phyloP scores from a whole-genome alignment of 1,140 invertebrate species.

The Monomorium pharaonis region DNA sequence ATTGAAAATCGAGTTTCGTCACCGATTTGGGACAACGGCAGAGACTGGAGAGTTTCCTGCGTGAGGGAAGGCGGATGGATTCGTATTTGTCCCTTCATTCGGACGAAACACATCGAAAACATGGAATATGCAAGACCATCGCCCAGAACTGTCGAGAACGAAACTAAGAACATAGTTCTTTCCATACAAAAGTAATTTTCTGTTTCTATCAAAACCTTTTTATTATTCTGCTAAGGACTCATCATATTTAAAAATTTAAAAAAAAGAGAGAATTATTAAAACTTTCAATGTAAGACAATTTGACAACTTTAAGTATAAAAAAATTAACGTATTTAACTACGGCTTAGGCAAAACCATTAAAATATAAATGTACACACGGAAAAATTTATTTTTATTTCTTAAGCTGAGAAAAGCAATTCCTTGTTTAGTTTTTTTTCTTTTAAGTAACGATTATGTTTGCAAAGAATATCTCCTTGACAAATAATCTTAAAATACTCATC shows the following conservation, averaged over 20 bases:
- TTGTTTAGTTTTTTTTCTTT: too few relatives aligned
- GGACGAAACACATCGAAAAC: slow-evolving; percentile 65
- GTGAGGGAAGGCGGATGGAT: slow-evolving; percentile 87
- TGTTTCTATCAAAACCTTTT: background rate
- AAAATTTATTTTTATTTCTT: too few relatives aligned
- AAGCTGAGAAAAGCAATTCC: too few relatives aligned
- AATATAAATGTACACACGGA: background rate
- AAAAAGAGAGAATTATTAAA: background rate
- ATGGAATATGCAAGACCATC: slow-evolving; percentile 54
- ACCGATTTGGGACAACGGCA: slow-evolving; percentile 87
- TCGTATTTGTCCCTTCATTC: slow-evolving; percentile 85
- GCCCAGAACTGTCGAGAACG: slow-evolving; percentile 74
- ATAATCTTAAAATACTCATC: too few relatives aligned
- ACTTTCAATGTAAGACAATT: background rate
- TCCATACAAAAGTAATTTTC: slow-evolving; percentile 80
- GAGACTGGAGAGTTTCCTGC: slow-evolving; percentile 86
- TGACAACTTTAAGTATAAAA: background rate
- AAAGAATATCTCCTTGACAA: too few relatives aligned
- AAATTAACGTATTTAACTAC: background rate
- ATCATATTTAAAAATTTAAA: too few relatives aligned
- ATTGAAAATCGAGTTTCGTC: slow-evolving; percentile 63
- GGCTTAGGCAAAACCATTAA: background rate
- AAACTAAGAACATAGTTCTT: slow-evolving; percentile 79
- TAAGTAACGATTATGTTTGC: too few relatives aligned
- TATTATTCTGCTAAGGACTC: background rate